Base-by-base conservation (phyloP, 2,888 invertebrate species). In the Calameuta filiformis region DNA sequence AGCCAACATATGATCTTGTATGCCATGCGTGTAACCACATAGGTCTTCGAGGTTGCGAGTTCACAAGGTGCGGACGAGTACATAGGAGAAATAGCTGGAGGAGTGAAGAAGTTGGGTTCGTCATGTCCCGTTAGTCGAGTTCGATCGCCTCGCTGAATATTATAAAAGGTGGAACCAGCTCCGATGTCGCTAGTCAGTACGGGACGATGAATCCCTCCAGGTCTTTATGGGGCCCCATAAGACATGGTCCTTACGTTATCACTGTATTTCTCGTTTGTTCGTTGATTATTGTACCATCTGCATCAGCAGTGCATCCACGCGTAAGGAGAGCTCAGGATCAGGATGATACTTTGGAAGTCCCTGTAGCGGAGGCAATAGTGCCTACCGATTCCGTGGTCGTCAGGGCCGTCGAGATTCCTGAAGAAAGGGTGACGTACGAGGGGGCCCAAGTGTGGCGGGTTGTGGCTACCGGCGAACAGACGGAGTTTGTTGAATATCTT, bases 381-480 rank as follows among this genome's bases (percentile, higher is more conserved):
- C 76, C 82, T 6, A 74, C 77, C 23, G 87, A 88, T 71, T 74
- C 85, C 1, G 80, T 86, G 0, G 76, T 87, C 68, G 77, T 87
- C 9, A 86, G 83, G 76, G 84, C 86, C 12, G 85, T 85, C 9
- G 87, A 88, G 69, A 89, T 90, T 73, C 89, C 90, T 23, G 90
- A 91, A 75, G 88, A 88, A 40, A 83, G 83, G 76, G 93, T 96
- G 73, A 94, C 94, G 76, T 97, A 97, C 89, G 93, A 94, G 75
- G 97, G 96, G 3, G 95, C 95, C 31, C 96, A 97, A 92, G 91
- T 97, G 30, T 96, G 96, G 95, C 94, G 96, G 87, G 94, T 96
- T 71, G 91, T 90, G 11, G 92, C 93, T 23, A 92, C 93, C 75
- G 92, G 92, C 68, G 92, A 93, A 82, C 93, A 91, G 87, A 94